Conservation (phyloP, 1,140 invertebrate genomes). For the Carposina sasakii region DNA sequence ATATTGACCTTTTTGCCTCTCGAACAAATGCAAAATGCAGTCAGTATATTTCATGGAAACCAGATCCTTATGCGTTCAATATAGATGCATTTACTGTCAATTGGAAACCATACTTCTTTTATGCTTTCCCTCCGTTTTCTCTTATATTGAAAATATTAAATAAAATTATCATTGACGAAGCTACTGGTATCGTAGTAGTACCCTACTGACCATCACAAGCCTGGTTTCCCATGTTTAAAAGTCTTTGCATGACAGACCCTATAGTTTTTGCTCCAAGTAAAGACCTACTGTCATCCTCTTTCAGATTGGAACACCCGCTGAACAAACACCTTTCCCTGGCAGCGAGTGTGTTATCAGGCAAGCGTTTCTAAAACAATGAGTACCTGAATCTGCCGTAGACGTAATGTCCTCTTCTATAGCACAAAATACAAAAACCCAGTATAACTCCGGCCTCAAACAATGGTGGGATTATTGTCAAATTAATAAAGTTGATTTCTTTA, state of each 20-base stretch:
- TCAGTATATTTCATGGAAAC: conserved; percentile 7
- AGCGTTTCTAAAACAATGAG: conserved; percentile 16
- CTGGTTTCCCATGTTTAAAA: conserved; percentile 15
- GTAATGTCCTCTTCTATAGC: conserved; percentile 12
- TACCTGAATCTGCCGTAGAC: conserved; percentile 19
- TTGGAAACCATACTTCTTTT: conserved; percentile 5
- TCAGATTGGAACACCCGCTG: conserved; percentile 22
- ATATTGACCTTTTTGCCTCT: conserved; percentile 15
- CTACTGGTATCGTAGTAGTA: conserved; percentile 11
- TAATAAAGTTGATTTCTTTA: conserved; percentile 7
- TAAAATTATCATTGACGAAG: conserved; percentile 13
- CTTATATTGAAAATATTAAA: conserved; percentile 14
- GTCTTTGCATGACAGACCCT: conserved; percentile 10
- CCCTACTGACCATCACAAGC: conserved; percentile 15
- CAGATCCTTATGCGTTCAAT: conserved; percentile 9
- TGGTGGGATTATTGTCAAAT: conserved; percentile 14
- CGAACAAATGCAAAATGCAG: conserved; percentile 12
- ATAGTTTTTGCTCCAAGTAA: conserved; percentile 20
- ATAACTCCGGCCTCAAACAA: conserved; percentile 4
- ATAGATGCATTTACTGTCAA: conserved; percentile 9
- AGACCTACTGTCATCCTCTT: conserved; percentile 21
- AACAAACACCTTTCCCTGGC: conserved; percentile 28
- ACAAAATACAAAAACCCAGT: conserved; percentile 12
- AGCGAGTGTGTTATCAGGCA: conserved; percentile 27
- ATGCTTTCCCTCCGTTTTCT: conserved; percentile 10